phyloP scores from a whole-genome alignment of 2,113 vertebrate genomes.

The Arizona elegans region DNA sequence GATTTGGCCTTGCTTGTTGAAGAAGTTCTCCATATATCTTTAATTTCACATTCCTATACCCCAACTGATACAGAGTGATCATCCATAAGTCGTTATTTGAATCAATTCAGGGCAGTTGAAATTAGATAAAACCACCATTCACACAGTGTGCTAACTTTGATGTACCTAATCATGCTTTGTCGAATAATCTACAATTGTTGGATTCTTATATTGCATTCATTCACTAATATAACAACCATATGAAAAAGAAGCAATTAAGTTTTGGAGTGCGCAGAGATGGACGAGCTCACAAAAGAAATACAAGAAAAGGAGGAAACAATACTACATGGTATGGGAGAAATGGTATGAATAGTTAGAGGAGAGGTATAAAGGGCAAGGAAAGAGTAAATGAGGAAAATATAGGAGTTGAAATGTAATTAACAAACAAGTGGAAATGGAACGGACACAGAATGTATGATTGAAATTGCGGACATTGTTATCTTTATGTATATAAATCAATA shows the following conservation, averaged over 20 bases:
- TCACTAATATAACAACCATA: neutral
- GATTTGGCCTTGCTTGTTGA: neutral
- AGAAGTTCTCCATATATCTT: neutral
- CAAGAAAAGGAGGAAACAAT: no score
- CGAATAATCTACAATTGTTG: neutral
- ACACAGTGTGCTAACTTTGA: neutral
- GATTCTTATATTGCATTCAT: neutral
- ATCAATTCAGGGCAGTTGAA: neutral
- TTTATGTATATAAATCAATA: no score
- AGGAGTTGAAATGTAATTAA: no score
- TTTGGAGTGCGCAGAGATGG: no score
- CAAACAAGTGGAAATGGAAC: no score
- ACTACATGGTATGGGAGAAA: no score
- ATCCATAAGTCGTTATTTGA: neutral
- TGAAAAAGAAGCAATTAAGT: neutral
- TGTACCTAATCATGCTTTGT: neutral
- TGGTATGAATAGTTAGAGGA: no score
- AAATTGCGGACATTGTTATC: no score
- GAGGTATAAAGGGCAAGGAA: no score
- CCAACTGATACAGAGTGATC: neutral
- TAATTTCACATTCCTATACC: neutral
- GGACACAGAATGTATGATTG: no score
- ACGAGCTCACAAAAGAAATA: no score
- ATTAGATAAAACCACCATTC: neutral
- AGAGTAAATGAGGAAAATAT: no score